These are phyloP conservation scores for Helicorthomorpha holstii DNA, from an alignment of 1,140 invertebrate genomes.

Conservation along the genomic window DNA sequence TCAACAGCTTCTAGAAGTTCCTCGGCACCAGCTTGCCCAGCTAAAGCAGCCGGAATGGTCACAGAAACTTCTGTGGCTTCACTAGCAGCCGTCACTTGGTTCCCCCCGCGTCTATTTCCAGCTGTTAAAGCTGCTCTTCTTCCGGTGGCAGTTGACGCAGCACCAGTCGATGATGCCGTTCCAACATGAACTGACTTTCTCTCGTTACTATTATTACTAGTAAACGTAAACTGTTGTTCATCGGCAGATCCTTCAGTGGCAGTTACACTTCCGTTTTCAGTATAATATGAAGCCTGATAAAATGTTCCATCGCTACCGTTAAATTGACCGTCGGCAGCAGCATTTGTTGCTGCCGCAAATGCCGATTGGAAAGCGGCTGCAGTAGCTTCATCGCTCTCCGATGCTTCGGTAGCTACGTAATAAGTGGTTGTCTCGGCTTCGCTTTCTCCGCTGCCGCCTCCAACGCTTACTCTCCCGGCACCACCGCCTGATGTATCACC, in stretches of 20 bases:
- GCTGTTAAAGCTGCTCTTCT: neutral
- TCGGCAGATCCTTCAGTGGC: too few relatives aligned
- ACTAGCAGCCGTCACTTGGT: constrained; percentile 9
- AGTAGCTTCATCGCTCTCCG: neutral
- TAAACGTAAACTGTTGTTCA: too few relatives aligned
- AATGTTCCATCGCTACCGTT: neutral
- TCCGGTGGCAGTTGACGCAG: neutral
- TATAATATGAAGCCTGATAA: neutral
- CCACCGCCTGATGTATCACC: constrained; percentile 9
- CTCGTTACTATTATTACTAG: too few relatives aligned
- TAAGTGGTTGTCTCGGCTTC: neutral
- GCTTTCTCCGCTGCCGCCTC: neutral
- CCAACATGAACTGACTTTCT: too few relatives aligned
- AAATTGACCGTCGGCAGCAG: too few relatives aligned
- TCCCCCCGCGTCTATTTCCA: constrained; percentile 8
- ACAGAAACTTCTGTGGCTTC: constrained; percentile 10
- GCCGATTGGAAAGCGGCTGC: neutral
- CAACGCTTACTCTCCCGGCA: constrained; percentile 11
- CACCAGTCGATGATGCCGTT: neutral
- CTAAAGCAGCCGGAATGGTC: constrained; percentile 9
- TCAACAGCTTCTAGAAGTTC: constrained; percentile 5
- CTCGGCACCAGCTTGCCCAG: constrained; percentile 6
- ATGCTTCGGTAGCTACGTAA: constrained; percentile 3
- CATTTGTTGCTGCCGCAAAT: neutral
- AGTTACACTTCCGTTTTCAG: neutral